Evolutionary conservation across 2,797 vertebrate species (phyloP), one percentile per base, ranked within the genome.

Genomic region (Propithecus deckenii): DNA sequence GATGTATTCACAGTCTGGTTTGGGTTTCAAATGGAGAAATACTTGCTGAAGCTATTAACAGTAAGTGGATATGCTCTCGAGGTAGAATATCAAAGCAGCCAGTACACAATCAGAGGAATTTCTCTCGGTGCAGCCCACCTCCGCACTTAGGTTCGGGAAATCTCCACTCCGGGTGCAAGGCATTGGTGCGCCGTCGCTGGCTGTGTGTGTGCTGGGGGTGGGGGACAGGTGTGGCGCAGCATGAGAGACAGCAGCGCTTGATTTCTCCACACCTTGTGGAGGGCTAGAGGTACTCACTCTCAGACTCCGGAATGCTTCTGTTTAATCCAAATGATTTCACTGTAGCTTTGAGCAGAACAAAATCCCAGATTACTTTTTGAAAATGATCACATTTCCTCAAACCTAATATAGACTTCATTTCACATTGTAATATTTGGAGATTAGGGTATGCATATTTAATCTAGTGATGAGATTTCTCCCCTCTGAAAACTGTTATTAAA

Each of bases 1-100:
- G 23, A 91, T 96, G 30, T 85, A 76, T 95, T 97, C 86, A 85
- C 46, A 97, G 79, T 57, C 74, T 96, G 79, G 83, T 93, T 92
- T 96, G n/a, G 55, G 72, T 89, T 96, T 92, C 75, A 97, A 95
- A 92, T 83, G 52, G 89, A 97, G 86, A 93, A 95, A 97, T 85
- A 91, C 55, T 93, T 94, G 95, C 83, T 85, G 86, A 86, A 86
- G 76, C 83, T 96, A 93, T 96, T 94, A 92, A 72, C 63, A 96
- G 95, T 95, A 89, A 97, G 91, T 95, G 86, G 91, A 74, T 95
- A 91, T 59, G 85, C 88, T 97, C 88, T 97, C 43, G 38, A 96
- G 91, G 94, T 93, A 91, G 79, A 96, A 63, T 89, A 69, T 63
- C 95, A 92, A 93, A 96, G 83, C 65, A 91, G 85, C n/a, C 79